Conservation (phyloP, 2,113 vertebrate species). For the Vidua chalybeata region DNA sequence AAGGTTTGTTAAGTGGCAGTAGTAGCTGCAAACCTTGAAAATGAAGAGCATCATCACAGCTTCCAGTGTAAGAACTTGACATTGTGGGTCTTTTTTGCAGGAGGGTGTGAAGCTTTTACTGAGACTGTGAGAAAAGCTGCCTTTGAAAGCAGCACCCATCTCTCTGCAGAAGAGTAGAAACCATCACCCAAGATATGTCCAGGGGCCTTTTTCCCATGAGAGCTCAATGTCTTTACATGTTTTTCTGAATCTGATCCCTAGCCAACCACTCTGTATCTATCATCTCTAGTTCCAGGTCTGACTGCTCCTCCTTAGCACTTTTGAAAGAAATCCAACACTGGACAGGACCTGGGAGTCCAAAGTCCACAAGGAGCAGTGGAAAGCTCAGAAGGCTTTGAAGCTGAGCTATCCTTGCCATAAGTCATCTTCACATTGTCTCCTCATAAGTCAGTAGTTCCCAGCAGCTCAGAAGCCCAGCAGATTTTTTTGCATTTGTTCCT, state of each 20-base stretch:
- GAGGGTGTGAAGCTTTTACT: background rate
- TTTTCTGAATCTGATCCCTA: background rate
- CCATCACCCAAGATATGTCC: background rate
- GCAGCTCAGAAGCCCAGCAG: background rate
- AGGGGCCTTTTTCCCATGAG: rapidly evolving
- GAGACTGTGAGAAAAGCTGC: background rate
- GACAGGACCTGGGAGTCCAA: background rate
- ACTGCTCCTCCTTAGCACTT: background rate
- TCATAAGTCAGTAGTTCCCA: background rate
- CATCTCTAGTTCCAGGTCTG: background rate
- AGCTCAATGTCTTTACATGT: background rate
- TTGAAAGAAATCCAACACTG: background rate
- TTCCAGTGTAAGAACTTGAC: background rate
- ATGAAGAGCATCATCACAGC: background rate
- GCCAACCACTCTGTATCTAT: background rate
- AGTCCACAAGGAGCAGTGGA: background rate
- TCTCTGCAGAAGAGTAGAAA: background rate
- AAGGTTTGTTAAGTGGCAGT: background rate
- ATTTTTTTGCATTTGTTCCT: background rate
- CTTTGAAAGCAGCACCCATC: background rate
- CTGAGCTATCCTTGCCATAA: background rate
- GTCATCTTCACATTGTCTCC: background rate
- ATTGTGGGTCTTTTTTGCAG: background rate
- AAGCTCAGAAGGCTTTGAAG: background rate
- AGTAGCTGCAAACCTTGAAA: background rate